phyloP scores from a whole-genome alignment of 2,797 vertebrate species.

The Sphenodon punctatus region DNA sequence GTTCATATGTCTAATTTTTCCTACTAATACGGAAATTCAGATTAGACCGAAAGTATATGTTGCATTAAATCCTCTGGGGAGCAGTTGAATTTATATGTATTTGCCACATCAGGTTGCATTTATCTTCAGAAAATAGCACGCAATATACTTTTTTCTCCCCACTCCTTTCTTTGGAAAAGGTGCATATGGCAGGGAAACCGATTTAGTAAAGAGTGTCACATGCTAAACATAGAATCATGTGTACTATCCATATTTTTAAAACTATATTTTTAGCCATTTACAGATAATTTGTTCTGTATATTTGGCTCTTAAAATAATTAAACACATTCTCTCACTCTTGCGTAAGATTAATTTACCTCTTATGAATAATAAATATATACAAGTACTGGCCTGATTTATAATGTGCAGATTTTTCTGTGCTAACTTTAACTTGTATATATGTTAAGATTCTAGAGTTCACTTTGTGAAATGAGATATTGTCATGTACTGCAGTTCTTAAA shows the following conservation, averaged over 20 bases:
- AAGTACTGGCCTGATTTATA: background rate
- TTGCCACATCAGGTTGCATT: background rate
- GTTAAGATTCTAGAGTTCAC: background rate
- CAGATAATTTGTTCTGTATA: background rate
- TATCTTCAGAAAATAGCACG: background rate
- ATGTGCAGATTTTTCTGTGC: background rate
- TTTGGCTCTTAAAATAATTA: background rate
- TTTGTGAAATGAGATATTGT: background rate
- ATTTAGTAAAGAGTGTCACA: background rate
- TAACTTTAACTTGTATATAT: background rate
- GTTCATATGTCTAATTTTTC: background rate
- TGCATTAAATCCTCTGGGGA: background rate
- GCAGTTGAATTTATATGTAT: background rate
- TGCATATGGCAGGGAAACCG: background rate
- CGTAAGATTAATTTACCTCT: slow-evolving; percentile 22
- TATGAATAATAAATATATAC: background rate
- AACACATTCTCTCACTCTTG: background rate
- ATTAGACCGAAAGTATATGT: slow-evolving; percentile 14
- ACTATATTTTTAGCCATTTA: background rate
- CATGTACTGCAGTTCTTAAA: background rate
- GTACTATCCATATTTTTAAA: background rate
- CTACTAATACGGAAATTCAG: slow-evolving; percentile 18
- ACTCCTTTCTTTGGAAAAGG: background rate
- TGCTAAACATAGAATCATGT: background rate
- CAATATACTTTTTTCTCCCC: background rate